A percentile compares a stretch with the other conserved stretches of the same genome.
Conservation (phyloP, 1,140 invertebrate species). For the Phocides pigmalion region DNA sequence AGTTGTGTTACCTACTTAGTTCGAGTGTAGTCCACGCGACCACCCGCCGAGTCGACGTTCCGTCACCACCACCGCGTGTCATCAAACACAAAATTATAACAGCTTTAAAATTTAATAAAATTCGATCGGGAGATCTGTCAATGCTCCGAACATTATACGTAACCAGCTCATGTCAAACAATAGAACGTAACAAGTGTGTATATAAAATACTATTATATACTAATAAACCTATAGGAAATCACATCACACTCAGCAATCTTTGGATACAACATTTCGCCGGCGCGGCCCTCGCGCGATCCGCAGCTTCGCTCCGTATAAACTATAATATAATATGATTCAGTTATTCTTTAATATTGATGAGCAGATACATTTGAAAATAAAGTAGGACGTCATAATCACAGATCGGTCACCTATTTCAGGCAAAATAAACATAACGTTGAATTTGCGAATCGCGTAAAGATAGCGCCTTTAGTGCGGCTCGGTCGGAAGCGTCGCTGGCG, state of each 20-base stretch:
- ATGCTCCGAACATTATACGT: conserved; percentile 54
- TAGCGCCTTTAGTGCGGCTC: conserved; percentile 6
- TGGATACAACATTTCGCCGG: conserved; percentile 74
- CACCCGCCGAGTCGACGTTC: neutral
- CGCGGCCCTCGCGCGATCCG: conserved; percentile 32
- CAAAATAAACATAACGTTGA: conserved; percentile 14
- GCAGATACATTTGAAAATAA: conserved; percentile 25
- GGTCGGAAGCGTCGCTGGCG: conserved; percentile 3
- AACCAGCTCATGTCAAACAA: conserved; percentile 67
- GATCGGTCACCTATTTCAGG: conserved; percentile 26
- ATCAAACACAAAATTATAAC: conserved; percentile 34
- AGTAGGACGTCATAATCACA: conserved; percentile 31
- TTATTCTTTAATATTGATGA: conserved; percentile 13
- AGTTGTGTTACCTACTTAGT: conserved; percentile 2
- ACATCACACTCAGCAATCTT: conserved; percentile 80
- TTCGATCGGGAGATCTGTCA: conserved; percentile 66
- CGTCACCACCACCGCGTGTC: conserved; percentile 24
- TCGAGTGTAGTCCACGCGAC: neutral
- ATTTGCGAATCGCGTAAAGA: conserved; percentile 5
- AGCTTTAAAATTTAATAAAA: conserved; percentile 45
- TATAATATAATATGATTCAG: conserved; percentile 19
- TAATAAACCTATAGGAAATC: conserved; percentile 79
- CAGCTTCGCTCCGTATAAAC: neutral
- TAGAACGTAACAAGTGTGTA: conserved; percentile 73
- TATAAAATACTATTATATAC: conserved; percentile 77